Evolutionary conservation across 2,113 vertebrate genomes (phyloP).

Genomic region (Urocolius indicus): DNA sequence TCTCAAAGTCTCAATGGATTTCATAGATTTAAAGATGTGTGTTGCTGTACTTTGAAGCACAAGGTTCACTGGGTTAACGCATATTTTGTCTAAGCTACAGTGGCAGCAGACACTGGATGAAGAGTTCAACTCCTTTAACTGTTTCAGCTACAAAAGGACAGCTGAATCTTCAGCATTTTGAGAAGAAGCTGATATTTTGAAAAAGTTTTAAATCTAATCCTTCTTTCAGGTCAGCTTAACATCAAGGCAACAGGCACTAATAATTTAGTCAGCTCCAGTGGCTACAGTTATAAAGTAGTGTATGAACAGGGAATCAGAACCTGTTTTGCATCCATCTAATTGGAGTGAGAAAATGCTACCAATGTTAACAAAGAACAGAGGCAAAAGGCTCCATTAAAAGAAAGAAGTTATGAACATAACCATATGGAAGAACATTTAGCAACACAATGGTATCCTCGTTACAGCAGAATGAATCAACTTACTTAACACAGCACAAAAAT

Average conservation of each 20-base stretch:
- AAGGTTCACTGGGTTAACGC: background rate
- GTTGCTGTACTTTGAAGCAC: background rate
- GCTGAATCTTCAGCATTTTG: background rate
- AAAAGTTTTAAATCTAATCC: background rate
- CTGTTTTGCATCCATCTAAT: background rate
- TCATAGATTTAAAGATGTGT: background rate
- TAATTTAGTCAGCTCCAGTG: background rate
- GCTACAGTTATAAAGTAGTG: background rate
- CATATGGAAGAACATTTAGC: slow-evolving; percentile 19
- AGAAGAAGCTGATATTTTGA: background rate
- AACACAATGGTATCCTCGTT: background rate
- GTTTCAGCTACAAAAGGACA: background rate
- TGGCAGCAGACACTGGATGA: background rate
- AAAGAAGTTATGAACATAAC: background rate
- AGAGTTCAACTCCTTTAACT: background rate
- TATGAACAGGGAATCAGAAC: background rate
- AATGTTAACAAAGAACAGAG: background rate
- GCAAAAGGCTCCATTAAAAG: background rate
- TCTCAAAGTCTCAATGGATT: background rate
- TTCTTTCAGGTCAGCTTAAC: background rate
- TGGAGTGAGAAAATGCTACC: background rate
- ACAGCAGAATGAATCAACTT: background rate
- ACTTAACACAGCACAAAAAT: background rate
- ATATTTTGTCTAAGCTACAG: background rate
- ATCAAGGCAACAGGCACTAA: background rate